These are phyloP conservation scores for Rattus norvegicus DNA, from an alignment of 2,113 vertebrate species.

Conservation along the genomic window GRCr8 NC_086021.1:105382001-105382500, in stretches of 20 bases:
- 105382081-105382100: not conserved
- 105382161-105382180: not conserved
- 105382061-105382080: conserved; percentile 23
- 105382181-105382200: not conserved
- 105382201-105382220: not conserved
- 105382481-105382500: not conserved
- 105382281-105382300: accelerated
- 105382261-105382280: not conserved
- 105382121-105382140: not conserved
- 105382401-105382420: not conserved
- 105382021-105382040: not conserved
- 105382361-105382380: not conserved
- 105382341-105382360: accelerated
- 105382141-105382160: not conserved
- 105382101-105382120: not conserved
- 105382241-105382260: not conserved
- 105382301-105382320: not conserved
- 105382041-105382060: not conserved
- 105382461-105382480: not conserved
- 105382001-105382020: not conserved
- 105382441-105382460: not conserved
- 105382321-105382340: not conserved
- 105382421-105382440: not conserved
- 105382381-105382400: not conserved
- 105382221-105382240: not conserved